These are phyloP conservation scores for Scolopax rusticola DNA, from an alignment of 2,797 vertebrate genomes.

Conservation along the genomic window DNA sequence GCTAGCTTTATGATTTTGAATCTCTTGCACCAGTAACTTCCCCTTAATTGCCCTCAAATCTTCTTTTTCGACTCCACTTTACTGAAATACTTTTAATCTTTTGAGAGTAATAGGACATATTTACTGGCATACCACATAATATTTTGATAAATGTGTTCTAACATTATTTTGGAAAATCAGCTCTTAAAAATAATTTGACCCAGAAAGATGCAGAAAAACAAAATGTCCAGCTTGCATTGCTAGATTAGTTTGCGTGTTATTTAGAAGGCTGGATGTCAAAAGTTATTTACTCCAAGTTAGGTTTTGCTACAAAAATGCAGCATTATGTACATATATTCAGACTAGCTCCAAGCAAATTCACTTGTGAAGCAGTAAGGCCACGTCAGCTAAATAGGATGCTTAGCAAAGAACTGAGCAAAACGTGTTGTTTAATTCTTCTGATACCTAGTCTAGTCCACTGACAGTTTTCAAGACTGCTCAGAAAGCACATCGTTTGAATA, in stretches of 20 bases:
- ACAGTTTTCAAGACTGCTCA: not conserved
- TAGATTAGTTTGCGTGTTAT: not conserved
- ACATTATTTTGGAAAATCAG: not conserved
- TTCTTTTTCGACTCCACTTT: not conserved
- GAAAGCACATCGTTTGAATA: not conserved
- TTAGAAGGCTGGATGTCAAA: not conserved
- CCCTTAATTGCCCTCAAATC: not conserved
- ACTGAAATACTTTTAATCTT: not conserved
- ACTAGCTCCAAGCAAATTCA: not conserved
- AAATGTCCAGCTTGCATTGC: not conserved
- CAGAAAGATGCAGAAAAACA: not conserved
- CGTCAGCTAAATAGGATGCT: not conserved
- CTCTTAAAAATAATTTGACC: not conserved
- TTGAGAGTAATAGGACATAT: not conserved
- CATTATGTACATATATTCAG: not conserved
- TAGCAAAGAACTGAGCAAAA: not conserved
- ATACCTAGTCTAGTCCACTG: not conserved
- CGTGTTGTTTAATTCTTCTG: not conserved
- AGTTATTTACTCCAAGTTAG: not conserved
- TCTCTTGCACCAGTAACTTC: not conserved
- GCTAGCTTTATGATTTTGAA: not conserved
- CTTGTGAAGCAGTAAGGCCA: not conserved
- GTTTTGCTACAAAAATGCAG: not conserved
- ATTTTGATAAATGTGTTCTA: not conserved
- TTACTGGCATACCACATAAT: not conserved